Evolutionary conservation across 2,797 vertebrate species (phyloP).

Genomic region (Sarcophilus harrisii): DNA sequence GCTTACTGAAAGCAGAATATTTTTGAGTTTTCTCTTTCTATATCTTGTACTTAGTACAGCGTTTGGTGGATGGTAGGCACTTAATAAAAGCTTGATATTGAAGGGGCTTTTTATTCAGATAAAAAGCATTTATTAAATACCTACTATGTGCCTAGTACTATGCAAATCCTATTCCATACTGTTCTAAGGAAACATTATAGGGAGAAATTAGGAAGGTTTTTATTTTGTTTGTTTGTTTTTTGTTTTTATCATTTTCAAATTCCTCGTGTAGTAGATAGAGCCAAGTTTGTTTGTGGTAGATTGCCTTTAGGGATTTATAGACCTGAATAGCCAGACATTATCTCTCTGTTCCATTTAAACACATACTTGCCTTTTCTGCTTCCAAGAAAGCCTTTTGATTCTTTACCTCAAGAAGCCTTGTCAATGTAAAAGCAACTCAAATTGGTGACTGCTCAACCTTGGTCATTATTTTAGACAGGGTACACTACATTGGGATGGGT

Average conservation of each 20-base stretch:
- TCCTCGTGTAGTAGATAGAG: not conserved
- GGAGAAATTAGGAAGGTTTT: not conserved
- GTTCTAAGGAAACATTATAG: not conserved
- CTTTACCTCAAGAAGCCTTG: slow-evolving; percentile 31
- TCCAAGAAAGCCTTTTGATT: slow-evolving; percentile 43
- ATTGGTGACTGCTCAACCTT: not conserved
- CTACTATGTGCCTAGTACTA: not conserved
- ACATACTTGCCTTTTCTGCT: slow-evolving; percentile 17
- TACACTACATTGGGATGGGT: slow-evolving; percentile 24
- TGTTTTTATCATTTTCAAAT: not conserved
- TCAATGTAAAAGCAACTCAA: slow-evolving; percentile 56
- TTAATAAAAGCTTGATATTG: not conserved
- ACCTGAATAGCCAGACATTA: slow-evolving; percentile 28
- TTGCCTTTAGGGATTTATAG: slow-evolving; percentile 14
- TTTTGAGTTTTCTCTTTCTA: not conserved
- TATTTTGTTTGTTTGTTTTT: not conserved
- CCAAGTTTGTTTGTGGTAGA: not conserved
- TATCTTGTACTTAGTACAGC: not conserved
- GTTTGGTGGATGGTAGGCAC: not conserved
- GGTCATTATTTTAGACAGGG: slow-evolving; percentile 67
- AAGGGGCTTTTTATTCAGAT: not conserved
- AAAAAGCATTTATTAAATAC: not conserved
- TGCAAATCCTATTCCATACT: not conserved
- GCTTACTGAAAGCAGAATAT: not conserved
- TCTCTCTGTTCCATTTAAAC: slow-evolving; percentile 24